A percentile compares a stretch with the other conserved stretches of the same genome.
Conservation (phyloP, 2,888 invertebrate species). For the Perdita meconis region DNA sequence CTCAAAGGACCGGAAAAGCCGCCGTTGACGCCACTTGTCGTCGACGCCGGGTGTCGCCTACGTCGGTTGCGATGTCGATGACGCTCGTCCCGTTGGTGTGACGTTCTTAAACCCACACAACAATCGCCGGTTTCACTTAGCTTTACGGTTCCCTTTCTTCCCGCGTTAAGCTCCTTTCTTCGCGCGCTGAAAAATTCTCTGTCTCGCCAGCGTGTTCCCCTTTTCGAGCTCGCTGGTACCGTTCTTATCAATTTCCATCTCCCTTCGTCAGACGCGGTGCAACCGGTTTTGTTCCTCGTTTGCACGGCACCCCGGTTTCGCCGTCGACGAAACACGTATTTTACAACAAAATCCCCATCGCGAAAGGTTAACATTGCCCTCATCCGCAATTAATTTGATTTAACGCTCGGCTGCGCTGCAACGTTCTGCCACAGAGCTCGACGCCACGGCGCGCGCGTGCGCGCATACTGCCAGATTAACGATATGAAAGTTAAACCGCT, state of each 20-base stretch:
- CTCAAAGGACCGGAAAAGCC: slow-evolving; percentile 62
- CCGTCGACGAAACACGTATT: background rate
- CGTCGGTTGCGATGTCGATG: slow-evolving; percentile 52
- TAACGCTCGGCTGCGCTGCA: slow-evolving; percentile 18
- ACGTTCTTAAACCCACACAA: slow-evolving; percentile 59
- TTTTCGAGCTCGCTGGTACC: background rate
- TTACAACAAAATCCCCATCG: background rate
- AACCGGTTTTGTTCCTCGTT: background rate
- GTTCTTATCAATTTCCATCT: slow-evolving; percentile 1
- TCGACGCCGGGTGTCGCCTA: slow-evolving; percentile 41
- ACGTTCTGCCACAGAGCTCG: background rate
- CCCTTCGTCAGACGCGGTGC: background rate
- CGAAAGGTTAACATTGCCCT: slow-evolving; percentile 25
- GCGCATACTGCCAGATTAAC: slow-evolving; percentile 32
- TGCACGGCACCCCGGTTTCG: background rate
- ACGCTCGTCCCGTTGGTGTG: slow-evolving; percentile 38
- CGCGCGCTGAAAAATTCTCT: background rate
- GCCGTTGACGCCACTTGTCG: slow-evolving; percentile 57
- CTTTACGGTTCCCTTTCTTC: slow-evolving; percentile 10
- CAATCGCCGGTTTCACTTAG: slow-evolving; percentile 57
- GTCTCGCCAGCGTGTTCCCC: background rate
- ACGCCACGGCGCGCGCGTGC: no score
- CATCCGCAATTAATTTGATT: slow-evolving; percentile 45
- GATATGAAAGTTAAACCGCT: slow-evolving; percentile 60
- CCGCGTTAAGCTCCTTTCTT: background rate